phyloP scores from a whole-genome alignment of 2,113 vertebrate genomes.

The Tauraco erythrolophus region DNA sequence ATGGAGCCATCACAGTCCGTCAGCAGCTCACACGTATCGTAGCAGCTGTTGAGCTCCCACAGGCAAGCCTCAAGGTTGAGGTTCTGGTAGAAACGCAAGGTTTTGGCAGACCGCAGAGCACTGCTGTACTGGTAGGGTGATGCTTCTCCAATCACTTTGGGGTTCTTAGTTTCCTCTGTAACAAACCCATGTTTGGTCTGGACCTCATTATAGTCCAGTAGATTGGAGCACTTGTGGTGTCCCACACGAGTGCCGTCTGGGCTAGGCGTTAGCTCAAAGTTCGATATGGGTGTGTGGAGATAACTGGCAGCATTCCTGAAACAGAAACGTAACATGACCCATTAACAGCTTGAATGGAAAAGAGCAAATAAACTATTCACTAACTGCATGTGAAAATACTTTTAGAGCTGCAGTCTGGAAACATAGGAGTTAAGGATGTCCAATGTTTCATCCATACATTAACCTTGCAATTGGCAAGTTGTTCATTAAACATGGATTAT shows the following conservation, averaged over 20 bases:
- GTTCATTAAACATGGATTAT: background rate
- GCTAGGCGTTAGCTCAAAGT: slow-evolving; percentile 85
- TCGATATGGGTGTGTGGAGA: slow-evolving; percentile 83
- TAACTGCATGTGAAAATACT: background rate
- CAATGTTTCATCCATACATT: background rate
- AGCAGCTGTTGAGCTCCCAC: slow-evolving; percentile 83
- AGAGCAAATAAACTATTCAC: background rate
- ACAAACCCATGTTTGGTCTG: slow-evolving; percentile 84
- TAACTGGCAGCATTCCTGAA: slow-evolving; percentile 85
- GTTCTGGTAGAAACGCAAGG: slow-evolving; percentile 82
- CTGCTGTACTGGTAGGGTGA: slow-evolving; percentile 82
- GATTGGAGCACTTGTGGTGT: slow-evolving; percentile 87
- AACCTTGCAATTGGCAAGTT: background rate
- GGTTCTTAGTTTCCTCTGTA: slow-evolving; percentile 79
- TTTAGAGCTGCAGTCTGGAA: background rate
- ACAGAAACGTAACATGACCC: background rate
- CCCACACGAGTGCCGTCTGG: slow-evolving; percentile 82
- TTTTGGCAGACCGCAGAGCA: slow-evolving; percentile 73
- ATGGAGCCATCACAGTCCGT: slow-evolving; percentile 78
- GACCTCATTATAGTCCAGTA: slow-evolving; percentile 86
- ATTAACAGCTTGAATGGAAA: background rate
- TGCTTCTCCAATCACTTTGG: slow-evolving; percentile 80
- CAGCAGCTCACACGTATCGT: slow-evolving; percentile 81
- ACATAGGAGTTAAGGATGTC: background rate
- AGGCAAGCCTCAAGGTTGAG: slow-evolving; percentile 83